phyloP scores from a whole-genome alignment of 2,113 vertebrate genomes.

The Herpetotheres cachinnans region DNA sequence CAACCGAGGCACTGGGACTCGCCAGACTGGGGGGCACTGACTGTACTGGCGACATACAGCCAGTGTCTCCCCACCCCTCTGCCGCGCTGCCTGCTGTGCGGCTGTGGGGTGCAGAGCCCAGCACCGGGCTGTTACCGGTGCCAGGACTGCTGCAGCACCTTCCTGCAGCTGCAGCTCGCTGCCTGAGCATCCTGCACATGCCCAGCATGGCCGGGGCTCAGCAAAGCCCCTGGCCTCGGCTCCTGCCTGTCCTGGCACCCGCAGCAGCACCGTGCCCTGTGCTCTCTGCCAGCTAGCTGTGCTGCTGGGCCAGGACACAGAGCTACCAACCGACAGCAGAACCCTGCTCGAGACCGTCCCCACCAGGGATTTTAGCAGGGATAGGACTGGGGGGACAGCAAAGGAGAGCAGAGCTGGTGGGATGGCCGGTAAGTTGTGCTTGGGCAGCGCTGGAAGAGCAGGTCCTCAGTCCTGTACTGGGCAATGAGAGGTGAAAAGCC shows the following conservation, averaged over 20 bases:
- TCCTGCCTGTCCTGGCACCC: background rate
- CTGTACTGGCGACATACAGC: fast-evolving
- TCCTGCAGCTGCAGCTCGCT: background rate
- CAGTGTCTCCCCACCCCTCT: background rate
- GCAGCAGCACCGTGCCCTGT: background rate
- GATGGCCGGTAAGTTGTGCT: background rate
- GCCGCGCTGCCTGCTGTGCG: background rate
- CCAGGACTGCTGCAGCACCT: background rate
- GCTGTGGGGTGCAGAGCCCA: background rate
- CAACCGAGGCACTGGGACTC: background rate
- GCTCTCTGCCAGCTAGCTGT: background rate
- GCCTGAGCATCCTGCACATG: background rate
- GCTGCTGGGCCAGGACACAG: background rate
- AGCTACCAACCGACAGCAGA: background rate
- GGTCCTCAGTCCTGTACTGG: background rate
- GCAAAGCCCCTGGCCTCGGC: background rate
- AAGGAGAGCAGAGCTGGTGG: background rate
- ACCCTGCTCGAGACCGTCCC: background rate
- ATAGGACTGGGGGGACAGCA: too few relatives aligned
- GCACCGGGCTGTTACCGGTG: fast-evolving
- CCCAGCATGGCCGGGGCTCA: fast-evolving
- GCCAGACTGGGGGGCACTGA: too few relatives aligned
- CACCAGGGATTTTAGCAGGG: background rate
- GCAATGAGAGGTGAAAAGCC: too few relatives aligned
- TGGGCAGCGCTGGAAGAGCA: background rate